Percentiles rank a stretch among this genome's conserved stretches.
These are phyloP conservation scores for Diorhabda elongata DNA, from an alignment of 1,140 invertebrate genomes.

Conservation along the genomic window DNA sequence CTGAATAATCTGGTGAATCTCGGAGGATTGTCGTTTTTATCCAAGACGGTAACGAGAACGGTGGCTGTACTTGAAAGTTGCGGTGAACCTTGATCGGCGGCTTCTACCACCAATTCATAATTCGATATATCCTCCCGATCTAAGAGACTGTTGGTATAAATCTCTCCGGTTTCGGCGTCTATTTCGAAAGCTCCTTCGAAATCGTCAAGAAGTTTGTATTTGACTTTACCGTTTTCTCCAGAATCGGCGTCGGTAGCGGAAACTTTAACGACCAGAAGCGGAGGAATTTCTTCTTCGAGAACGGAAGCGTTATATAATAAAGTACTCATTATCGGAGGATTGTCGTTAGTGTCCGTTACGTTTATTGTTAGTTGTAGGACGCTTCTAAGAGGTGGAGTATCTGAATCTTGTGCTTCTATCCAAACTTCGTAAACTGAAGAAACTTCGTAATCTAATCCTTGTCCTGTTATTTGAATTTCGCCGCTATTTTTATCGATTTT, in stretches of 20 bases:
- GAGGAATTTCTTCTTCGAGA: constrained; percentile 79
- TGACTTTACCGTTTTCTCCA: constrained; percentile 79
- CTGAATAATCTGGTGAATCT: constrained; percentile 88
- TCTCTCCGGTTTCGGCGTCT: constrained; percentile 74
- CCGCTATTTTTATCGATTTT: constrained; percentile 75
- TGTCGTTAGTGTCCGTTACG: constrained; percentile 89
- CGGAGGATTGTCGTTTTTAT: constrained; percentile 95
- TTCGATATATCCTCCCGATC: constrained; percentile 83
- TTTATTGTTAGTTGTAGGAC: constrained; percentile 75
- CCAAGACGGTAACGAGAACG: constrained; percentile 76
- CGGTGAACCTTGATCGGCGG: constrained; percentile 80
- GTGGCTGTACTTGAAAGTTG: constrained; percentile 78
- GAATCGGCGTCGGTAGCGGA: constrained; percentile 82
- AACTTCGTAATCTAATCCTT: constrained; percentile 85
- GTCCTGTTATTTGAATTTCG: constrained; percentile 69
- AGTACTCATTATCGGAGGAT: constrained; percentile 76
- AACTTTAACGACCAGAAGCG: constrained; percentile 71
- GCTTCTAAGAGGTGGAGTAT: constrained; percentile 71
- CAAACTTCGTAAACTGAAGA: constrained; percentile 82
- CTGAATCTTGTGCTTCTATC: constrained; percentile 86
- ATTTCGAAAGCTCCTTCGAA: constrained; percentile 77
- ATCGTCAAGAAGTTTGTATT: constrained; percentile 72
- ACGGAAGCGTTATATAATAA: constrained; percentile 79
- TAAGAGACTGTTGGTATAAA: constrained; percentile 81
- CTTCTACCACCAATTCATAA: constrained; percentile 82